phyloP scores from a whole-genome alignment of 1,140 invertebrate species.

The Prorops nasuta region DNA sequence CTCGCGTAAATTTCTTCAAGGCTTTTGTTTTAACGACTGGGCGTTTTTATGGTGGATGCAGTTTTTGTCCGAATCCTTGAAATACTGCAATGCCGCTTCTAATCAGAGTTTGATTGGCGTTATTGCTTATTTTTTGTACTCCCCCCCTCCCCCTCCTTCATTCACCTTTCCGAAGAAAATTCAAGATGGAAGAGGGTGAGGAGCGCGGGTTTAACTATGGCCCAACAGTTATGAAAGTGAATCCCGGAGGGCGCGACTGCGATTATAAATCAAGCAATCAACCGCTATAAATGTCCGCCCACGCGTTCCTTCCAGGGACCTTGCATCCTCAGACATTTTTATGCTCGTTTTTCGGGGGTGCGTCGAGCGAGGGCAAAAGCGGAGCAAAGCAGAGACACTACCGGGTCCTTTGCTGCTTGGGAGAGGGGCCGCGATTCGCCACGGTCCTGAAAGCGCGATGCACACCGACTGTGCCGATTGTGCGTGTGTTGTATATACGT shows the following conservation, averaged over 20 bases:
- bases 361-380: no score
- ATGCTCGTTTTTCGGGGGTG: not conserved
- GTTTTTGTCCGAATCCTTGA: slow-evolving; percentile 21
- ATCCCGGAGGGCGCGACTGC: slow-evolving; percentile 4
- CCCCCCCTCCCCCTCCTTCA: not conserved
- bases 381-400: no score
- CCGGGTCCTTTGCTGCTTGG: no score
- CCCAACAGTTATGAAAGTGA: slow-evolving; percentile 1
- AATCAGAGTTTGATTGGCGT: slow-evolving; percentile 28
- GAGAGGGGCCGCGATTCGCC: no score
- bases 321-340: slow-evolving; percentile 14
- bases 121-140: not conserved
- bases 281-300: slow-evolving; percentile 33
- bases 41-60: slow-evolving; percentile 27
- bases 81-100: slow-evolving; percentile 6
- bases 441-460: no score
- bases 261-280: slow-evolving; percentile 34
- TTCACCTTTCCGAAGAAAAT: not conserved
- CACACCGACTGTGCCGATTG: no score
- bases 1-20: slow-evolving; percentile 18
- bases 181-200: slow-evolving; percentile 5
- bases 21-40: slow-evolving; percentile 25
- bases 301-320: slow-evolving; percentile 20
- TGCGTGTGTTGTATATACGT: no score
- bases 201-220: not conserved